These are phyloP conservation scores for Halesus radiatus DNA, from an alignment of 1,140 invertebrate species.

Conservation along the genomic window DNA sequence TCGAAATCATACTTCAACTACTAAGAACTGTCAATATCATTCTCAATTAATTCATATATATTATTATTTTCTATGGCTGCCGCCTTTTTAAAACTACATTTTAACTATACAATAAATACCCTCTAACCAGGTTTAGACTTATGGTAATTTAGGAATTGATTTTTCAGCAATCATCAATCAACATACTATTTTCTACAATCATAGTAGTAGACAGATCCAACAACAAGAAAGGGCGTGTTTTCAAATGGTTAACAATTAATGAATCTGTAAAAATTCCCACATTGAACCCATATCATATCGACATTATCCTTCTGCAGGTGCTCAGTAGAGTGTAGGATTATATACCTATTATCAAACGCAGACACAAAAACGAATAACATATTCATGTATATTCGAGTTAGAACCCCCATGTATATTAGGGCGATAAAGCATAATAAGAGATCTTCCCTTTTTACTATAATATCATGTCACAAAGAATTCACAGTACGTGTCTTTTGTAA, in stretches of 20 bases:
- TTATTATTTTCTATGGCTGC: too few relatives aligned
- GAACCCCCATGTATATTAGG: slow-evolving; percentile 17
- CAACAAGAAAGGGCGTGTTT: not conserved
- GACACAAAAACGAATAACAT: slow-evolving; percentile 52
- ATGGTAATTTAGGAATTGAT: too few relatives aligned
- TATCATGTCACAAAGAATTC: not conserved
- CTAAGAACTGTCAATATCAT: too few relatives aligned
- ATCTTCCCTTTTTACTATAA: slow-evolving; percentile 24
- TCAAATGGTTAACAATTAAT: slow-evolving; percentile 33
- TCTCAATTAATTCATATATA: too few relatives aligned
- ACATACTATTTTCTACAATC: too few relatives aligned
- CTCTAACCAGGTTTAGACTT: too few relatives aligned
- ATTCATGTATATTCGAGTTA: slow-evolving; percentile 42
- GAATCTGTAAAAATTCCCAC: slow-evolving; percentile 22
- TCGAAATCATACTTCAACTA: too few relatives aligned
- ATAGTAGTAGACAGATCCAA: too few relatives aligned
- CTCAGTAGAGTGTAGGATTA: not conserved
- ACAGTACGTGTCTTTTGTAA: slow-evolving; percentile 40
- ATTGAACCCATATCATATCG: slow-evolving; percentile 39
- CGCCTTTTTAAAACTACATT: too few relatives aligned
- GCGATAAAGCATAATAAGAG: slow-evolving; percentile 2
- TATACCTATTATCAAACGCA: slow-evolving; percentile 28
- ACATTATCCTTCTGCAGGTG: slow-evolving; percentile 40
- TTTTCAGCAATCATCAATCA: too few relatives aligned
- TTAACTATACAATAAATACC: too few relatives aligned